Percentiles rank a stretch among this genome's conserved stretches.
These are phyloP conservation scores for Flabesymbios commensalis DNA, from an alignment of 2,888 invertebrate species.

Conservation along the genomic window DNA sequence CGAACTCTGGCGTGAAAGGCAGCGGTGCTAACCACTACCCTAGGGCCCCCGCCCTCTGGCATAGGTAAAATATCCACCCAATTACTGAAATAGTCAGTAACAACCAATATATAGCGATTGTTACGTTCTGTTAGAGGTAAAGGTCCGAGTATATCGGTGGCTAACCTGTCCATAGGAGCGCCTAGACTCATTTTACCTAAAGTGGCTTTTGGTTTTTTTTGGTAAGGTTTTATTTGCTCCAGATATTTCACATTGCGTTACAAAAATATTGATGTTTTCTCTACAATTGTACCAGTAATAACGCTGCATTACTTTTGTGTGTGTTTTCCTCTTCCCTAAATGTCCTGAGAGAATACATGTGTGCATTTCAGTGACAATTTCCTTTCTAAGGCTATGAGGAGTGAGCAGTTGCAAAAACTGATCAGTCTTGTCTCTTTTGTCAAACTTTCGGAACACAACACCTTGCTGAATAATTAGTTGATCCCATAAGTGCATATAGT, in stretches of 20 bases:
- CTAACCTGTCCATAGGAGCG: constrained; percentile 23
- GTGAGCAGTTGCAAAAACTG: constrained; percentile 4
- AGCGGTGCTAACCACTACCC: too few species aligned
- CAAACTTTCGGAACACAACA: constrained; percentile 15
- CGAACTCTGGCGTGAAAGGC: too few species aligned
- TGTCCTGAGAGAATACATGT: constrained; percentile 19
- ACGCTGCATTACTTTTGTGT: constrained; percentile 7
- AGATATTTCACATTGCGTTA: constrained; percentile 25
- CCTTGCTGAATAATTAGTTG: constrained; percentile 7
- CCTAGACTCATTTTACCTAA: constrained; percentile 23
- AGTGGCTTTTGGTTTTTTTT: constrained; percentile 12
- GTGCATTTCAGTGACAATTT: constrained; percentile 18
- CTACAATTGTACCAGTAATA: constrained; percentile 25
- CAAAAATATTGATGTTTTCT: constrained; percentile 18
- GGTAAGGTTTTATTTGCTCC: constrained; percentile 17
- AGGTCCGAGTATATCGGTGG: constrained; percentile 31
- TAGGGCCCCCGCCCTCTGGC: too few species aligned
- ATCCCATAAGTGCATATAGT: constrained; percentile 14
- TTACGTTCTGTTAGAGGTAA: constrained; percentile 26
- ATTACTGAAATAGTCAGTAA: constrained; percentile 31
- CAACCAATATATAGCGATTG: constrained; percentile 31
- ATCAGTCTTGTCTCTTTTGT: constrained; percentile 4
- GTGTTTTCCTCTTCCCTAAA: constrained; percentile 23
- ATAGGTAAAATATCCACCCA: constrained; percentile 29
- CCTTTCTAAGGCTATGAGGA: constrained; percentile 9